Base-by-base conservation (phyloP, 2,797 vertebrate genomes). In the Decapterus maruadsi region DNA sequence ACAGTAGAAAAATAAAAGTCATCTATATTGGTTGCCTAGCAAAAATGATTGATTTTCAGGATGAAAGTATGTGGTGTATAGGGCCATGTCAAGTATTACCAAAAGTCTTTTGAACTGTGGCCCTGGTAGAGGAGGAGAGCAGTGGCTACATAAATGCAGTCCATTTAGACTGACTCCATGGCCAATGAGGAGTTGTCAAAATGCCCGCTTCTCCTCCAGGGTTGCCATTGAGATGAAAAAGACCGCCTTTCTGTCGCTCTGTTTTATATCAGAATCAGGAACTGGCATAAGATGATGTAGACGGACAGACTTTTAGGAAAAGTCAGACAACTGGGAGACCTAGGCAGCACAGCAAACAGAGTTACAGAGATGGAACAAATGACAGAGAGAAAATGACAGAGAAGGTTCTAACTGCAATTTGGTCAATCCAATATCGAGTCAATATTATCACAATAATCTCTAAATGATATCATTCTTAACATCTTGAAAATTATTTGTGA, bases 141-240 rank as follows among this genome's bases (percentile, higher is more conserved):
- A 57, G 93, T 75, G 90, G 89, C n/a, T n/a, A n/a, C n/a, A n/a
- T n/a, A n/a, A n/a, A n/a, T n/a, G n/a, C n/a, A n/a, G n/a, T n/a
- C n/a, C n/a, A n/a, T n/a, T n/a, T n/a, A 79, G 79, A 93, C 91
- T 82, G 92, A 93, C 88, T 92, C 89, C 16, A 75, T 84, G 71
- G 87, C 89, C 68, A 88, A 77, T 55, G 94, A 95, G 78, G 94
- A 94, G 67, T 58, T 93, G 83, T 88, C 55, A 93, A 94, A 75
- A n/a, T n/a, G 63, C 89, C 66, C 92, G 90, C 70, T 93, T 93
- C 81, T 91, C 93, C 75, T 93, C 94, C 82, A 93, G 95, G 90
- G 95, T 94, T 31, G 92, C 93, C 83, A 93, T 95, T 38, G 95
- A 96, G 91, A 95, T 95, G 89, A 95, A 94, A 89, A 93, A 90